A percentile compares a stretch with the other conserved stretches of the same genome.
phyloP scores from a whole-genome alignment of 2,113 vertebrate species.

The Suncus etruscus region DNA sequence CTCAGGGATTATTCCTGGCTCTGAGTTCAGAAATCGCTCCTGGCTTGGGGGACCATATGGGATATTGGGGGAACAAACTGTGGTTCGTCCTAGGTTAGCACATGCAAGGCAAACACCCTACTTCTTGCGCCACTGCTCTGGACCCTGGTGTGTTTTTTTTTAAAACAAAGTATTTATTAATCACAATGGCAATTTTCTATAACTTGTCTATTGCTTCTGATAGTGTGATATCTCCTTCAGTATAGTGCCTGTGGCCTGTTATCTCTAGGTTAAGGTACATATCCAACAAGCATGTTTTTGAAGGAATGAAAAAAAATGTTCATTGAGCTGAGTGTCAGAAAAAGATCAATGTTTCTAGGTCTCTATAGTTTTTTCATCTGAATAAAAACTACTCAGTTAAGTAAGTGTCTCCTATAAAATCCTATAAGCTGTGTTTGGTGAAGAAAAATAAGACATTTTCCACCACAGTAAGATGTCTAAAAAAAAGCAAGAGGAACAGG shows the following conservation, averaged over 20 bases:
- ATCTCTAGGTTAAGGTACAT: neutral
- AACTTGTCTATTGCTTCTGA: neutral
- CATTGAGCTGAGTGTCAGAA: neutral
- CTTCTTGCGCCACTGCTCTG: too few species aligned
- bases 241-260: neutral
- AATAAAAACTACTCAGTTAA: neutral
- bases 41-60: too few species aligned
- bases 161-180: neutral
- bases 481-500: too few species aligned
- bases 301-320: neutral
- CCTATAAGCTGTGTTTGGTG: neutral
- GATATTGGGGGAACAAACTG: too few species aligned
- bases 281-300: neutral
- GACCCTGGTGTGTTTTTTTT: neutral
- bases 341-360: neutral
- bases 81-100: too few species aligned
- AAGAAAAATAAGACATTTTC: constrained; percentile 24
- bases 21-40: too few species aligned
- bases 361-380: constrained; percentile 7
- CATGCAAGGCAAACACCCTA: too few species aligned
- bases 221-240: neutral
- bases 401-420: neutral
- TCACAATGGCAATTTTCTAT: neutral
- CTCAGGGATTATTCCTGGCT: too few species aligned
- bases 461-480: neutral